phyloP scores from a whole-genome alignment of 37 sponge, comb jelly and placozoan genomes.

The Beroe forskalii region DNA sequence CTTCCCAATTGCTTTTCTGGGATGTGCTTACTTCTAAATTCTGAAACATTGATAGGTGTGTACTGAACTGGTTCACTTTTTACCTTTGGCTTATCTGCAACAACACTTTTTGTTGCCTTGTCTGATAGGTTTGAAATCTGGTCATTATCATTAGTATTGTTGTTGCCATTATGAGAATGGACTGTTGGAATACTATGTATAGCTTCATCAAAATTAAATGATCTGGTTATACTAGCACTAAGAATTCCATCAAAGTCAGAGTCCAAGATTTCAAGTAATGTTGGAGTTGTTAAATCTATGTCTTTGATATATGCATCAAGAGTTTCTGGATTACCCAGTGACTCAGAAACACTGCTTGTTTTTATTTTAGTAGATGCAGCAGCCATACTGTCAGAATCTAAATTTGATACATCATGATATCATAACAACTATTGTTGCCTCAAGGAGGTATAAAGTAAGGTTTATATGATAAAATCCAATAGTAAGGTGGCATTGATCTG shows the following conservation, averaged over 20 bases:
- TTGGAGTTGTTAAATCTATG: slow-evolving; percentile 56
- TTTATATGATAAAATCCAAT: no score
- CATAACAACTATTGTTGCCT: not conserved
- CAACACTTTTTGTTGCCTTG: not conserved
- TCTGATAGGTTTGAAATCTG: not conserved
- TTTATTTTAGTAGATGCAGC: slow-evolving; percentile 44
- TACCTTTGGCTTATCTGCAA: slow-evolving; percentile 10
- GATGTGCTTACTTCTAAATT: not conserved
- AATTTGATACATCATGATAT: not conserved
- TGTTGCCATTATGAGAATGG: not conserved
- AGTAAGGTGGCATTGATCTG: no score
- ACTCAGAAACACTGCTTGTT: slow-evolving; percentile 39
- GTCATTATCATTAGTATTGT: not conserved
- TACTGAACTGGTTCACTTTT: slow-evolving; percentile 65
- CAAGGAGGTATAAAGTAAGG: no score
- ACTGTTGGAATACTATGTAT: slow-evolving; percentile 13
- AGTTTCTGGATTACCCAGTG: slow-evolving; percentile 29
- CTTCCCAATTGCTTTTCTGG: not conserved
- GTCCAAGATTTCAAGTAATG: slow-evolving; percentile 48
- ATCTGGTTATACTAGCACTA: slow-evolving; percentile 58
- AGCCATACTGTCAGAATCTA: no score
- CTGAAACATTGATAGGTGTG: slow-evolving; percentile 22
- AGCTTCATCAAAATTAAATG: slow-evolving; percentile 61
- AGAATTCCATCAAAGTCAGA: slow-evolving; percentile 58
- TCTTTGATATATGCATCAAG: slow-evolving; percentile 54